Percentiles rank a stretch among this genome's conserved stretches.
Conservation (phyloP, 2,113 vertebrate species). For the Sigmodon hispidus region DNA sequence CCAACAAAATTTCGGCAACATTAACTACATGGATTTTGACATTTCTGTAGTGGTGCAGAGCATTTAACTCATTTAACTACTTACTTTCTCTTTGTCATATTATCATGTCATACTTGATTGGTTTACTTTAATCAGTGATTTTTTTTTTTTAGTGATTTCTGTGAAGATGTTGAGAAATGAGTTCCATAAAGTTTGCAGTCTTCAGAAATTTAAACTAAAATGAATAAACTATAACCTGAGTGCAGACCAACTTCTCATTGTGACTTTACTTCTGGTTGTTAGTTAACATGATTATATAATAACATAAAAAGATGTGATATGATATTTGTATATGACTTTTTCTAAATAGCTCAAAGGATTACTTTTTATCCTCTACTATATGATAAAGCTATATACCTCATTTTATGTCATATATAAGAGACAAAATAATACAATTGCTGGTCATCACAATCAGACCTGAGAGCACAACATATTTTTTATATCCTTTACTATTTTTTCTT, state of each 20-base stretch:
- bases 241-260: neutral
- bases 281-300: neutral
- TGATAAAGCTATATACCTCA: neutral
- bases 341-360: neutral
- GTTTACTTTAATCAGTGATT: neutral
- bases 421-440: neutral
- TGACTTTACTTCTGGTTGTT: neutral
- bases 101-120: neutral
- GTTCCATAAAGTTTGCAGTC: neutral
- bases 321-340: neutral
- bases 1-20: neutral
- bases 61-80: too few species aligned
- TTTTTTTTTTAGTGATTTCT: conserved; percentile 9
- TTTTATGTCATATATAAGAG: neutral
- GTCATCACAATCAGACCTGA: neutral
- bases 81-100: neutral
- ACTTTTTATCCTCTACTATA: neutral
- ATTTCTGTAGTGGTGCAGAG: neutral
- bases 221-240: neutral
- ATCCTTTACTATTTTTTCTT: neutral
- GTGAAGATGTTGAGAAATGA: neutral
- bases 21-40: neutral
- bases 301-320: neutral
- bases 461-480: neutral
- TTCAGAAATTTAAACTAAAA: neutral